Percentiles rank a stretch among this genome's conserved stretches.
phyloP scores from a whole-genome alignment of 64 coral and sea anemone species.

The Pachyseris speciosa region DNA sequence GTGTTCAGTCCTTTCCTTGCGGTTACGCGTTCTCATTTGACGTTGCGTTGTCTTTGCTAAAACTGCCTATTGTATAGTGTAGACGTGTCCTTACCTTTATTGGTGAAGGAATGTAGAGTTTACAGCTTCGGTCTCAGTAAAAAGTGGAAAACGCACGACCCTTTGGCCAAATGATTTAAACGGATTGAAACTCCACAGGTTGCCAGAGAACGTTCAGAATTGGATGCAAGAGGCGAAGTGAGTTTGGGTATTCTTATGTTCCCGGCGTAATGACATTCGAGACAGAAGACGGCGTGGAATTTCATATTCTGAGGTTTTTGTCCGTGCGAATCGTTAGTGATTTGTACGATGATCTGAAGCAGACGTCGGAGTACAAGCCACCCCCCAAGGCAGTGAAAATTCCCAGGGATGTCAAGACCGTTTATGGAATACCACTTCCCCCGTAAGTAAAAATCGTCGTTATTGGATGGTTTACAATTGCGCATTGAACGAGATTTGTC shows the following conservation, averaged over 20 bases:
- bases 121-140: too few species aligned
- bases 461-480: too few species aligned
- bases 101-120: too few species aligned
- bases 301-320: slow-evolving; percentile 76
- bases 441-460: too few species aligned
- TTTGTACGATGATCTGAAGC: slow-evolving; percentile 72
- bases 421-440: slow-evolving; percentile 59
- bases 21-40: too few species aligned
- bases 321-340: slow-evolving; percentile 77
- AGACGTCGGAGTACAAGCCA: slow-evolving; percentile 37
- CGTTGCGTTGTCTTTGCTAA: too few species aligned
- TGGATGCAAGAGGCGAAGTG: slow-evolving; percentile 43
- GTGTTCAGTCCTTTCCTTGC: too few species aligned
- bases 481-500: too few species aligned
- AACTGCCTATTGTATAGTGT: too few species aligned
- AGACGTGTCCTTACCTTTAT: too few species aligned
- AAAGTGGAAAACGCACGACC: too few species aligned
- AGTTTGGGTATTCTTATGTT: slow-evolving; percentile 85
- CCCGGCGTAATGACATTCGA: slow-evolving; percentile 66
- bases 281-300: slow-evolving; percentile 22
- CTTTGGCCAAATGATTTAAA: neutral
- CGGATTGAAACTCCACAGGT: neutral
- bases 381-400: slow-evolving; percentile 7
- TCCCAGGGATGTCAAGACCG: slow-evolving; percentile 49
- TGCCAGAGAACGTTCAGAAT: slow-evolving; percentile 22